Percentiles rank a stretch among this genome's conserved stretches.
Evolutionary conservation across 2,888 invertebrate genomes (phyloP).

Genomic region (Heteromurus nitidus): DNA sequence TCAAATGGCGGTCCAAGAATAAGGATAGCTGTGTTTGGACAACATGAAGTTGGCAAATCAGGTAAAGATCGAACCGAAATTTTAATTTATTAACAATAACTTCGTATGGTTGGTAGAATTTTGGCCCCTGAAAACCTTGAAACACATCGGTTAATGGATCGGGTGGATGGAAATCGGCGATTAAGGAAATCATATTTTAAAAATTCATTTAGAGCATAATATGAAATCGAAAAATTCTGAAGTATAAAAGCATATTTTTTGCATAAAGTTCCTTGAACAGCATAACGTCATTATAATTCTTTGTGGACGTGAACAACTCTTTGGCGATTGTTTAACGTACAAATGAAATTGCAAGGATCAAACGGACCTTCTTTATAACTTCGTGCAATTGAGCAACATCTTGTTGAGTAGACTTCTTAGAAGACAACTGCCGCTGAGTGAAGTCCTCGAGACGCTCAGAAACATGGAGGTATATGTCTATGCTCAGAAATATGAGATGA

Average conservation of each 20-base stretch:
- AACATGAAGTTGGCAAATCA: slow-evolving; percentile 87
- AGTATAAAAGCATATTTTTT: background rate
- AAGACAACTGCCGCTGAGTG: background rate
- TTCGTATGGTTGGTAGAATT: background rate
- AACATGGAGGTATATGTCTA: too few relatives aligned
- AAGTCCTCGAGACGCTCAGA: too few relatives aligned
- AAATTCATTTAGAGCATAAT: background rate
- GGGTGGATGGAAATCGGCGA: background rate
- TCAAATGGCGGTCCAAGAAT: slow-evolving; percentile 78
- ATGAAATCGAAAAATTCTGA: background rate
- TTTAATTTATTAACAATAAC: background rate
- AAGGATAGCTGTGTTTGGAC: slow-evolving; percentile 85
- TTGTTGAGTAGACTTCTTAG: background rate
- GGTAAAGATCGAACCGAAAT: too few relatives aligned
- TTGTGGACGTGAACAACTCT: too few relatives aligned
- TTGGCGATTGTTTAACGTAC: too few relatives aligned
- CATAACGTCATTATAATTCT: too few relatives aligned
- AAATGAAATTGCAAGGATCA: too few relatives aligned
- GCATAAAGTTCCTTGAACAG: too few relatives aligned
- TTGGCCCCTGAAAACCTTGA: background rate
- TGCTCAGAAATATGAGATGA: background rate
- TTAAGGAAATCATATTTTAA: background rate
- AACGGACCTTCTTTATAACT: too few relatives aligned
- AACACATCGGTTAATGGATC: background rate
- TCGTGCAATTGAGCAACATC: background rate